Evolutionary conservation across 92 coral and sea anemone species (phyloP), one percentile per base, ranked within the genome.

Genomic region (Heteractis magnifica): DNA sequence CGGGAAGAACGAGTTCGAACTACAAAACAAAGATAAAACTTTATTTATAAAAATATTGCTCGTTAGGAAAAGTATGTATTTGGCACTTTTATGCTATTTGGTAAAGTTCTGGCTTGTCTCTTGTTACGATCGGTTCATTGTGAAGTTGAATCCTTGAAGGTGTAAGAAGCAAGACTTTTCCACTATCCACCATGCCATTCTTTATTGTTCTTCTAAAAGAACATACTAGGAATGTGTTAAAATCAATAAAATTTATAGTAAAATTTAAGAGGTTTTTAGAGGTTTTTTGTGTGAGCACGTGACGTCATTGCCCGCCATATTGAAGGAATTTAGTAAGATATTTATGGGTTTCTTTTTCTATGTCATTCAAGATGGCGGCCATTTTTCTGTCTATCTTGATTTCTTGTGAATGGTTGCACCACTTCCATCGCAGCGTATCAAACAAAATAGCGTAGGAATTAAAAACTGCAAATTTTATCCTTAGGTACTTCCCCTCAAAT

Each of bases 31-130:
- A 20, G 73, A 68, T 65, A n/a, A 68, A 68, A 68, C 73, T 68
- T 68, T 68, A 68, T 68, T 68, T 68, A 68, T 68, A 68, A 68
- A 26, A 68, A 68, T 68, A 68, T 68, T 26, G 73, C 73, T 68
- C 26, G 41, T 68, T 68, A 68, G 73, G 23, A 62, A 65, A 20
- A 26, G 50, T 68, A 68, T 68, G 23, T 68, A 68, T 68, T 68
- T 68, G 8, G 73, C 73, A 68, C 73, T 26, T 10, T 68, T 6
- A 48, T 13, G 10, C 73, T 68, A 20, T 68, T 64, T 68, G 6
- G 49, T 23, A 68, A 68, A 23, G 49, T 68, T 68, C 49, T 62
- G 70, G 70, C 70, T 62, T 62, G 70, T 68, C 73, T 68, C 50
- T 4, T 26, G 49, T 68, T n/a, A 26, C 73, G 5, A 68, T 68